Base-by-base conservation (phyloP, 1,140 invertebrate genomes). In the Sarcophaga bullata region DNA sequence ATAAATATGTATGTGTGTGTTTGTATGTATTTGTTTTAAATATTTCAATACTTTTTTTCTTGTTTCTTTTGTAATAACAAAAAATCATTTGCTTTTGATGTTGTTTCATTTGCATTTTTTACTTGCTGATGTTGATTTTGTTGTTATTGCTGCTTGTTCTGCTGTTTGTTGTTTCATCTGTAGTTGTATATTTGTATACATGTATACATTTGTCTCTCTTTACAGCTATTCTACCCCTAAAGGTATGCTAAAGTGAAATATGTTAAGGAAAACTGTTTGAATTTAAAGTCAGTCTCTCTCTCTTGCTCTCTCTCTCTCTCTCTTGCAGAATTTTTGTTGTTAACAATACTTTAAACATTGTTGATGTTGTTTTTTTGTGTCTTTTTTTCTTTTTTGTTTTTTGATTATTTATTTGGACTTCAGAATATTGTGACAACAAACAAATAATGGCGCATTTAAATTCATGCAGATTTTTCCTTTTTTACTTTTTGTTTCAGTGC, bases 51-150 rank as follows among this genome's bases (percentile, higher is more conserved):
- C 54, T 58, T 13, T 58, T 58, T 58, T 58, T 58, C 15, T 7
- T 19, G 19, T 68, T 17, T 25, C 3, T 68, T 8, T 25, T 68
- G n/a, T 68, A 68, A 37, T 2, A 37, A 37, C 25, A 37, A 68
- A 68, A 68, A 68, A 19, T 68, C 62, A 68, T 68, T 68, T 68
- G 62, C 62, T 68, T 68, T 68, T 68, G 62, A 68, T 68, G 62
- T 68, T 25, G 62, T 68, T 68, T 68, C 62, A 68, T 68, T 68
- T 68, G 62, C 62, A 68, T 68, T 68, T 68, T n/a, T n/a, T 68
- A 25, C 62, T 68, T 68, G 62, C n/a, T 68, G 62, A 19, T 68
- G 62, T n/a, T 58, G 54, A 3, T 37, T 37, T 37, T 58, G 11
- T n/a, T 58, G 15, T 58, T 58, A n/a, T 58, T 58, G 52, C 4